Conservation (phyloP, 2,113 vertebrate genomes). For the Ameiurus melas region DNA sequence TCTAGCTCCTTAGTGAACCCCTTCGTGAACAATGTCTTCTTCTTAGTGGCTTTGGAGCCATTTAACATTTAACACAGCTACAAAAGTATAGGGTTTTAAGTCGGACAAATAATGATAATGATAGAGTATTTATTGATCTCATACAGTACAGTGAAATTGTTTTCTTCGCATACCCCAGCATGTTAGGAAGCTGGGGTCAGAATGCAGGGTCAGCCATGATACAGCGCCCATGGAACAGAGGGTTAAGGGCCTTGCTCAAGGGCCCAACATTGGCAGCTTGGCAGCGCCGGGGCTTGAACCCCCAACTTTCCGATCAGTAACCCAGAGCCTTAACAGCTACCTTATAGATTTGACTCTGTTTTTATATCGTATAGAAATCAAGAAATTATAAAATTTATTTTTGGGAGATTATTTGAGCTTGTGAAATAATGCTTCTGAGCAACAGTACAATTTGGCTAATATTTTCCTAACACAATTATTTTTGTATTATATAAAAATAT, state of each 20-base stretch:
- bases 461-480: not conserved
- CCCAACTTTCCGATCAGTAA: too few species aligned
- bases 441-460: not conserved
- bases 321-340: too few species aligned
- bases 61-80: conserved; percentile 24
- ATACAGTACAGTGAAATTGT: too few species aligned
- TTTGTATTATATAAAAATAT: not conserved
- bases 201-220: too few species aligned
- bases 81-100: conserved; percentile 20
- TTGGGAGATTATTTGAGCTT: not conserved
- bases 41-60: conserved; percentile 36
- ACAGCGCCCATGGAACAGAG: too few species aligned
- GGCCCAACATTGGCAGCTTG: too few species aligned
- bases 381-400: not conserved
- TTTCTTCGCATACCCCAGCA: too few species aligned
- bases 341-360: not conserved
- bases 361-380: not conserved
- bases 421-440: not conserved
- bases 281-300: too few species aligned
- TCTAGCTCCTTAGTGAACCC: conserved; percentile 22
- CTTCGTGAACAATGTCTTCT: conserved; percentile 31
- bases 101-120: not conserved
- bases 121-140: too few species aligned
- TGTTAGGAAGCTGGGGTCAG: too few species aligned
- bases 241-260: too few species aligned